phyloP scores from a whole-genome alignment of 2,888 invertebrate genomes.

The Cosmorhoe ocellata region DNA sequence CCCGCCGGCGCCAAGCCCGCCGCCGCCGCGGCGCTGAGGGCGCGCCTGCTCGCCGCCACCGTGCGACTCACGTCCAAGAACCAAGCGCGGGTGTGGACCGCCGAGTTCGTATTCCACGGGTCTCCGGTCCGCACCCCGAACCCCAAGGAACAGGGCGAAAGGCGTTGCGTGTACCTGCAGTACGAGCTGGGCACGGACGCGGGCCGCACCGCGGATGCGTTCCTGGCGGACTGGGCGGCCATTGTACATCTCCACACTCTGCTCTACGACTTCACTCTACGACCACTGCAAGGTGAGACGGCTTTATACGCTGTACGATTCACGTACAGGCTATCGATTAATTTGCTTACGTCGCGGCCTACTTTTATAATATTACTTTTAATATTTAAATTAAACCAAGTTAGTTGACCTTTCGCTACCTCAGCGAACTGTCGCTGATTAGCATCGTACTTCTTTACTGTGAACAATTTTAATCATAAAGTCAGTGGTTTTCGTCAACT shows the following conservation, averaged over 20 bases:
- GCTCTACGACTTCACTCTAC: constrained; percentile 91
- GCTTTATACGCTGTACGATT: background rate
- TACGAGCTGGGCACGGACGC: constrained; percentile 95
- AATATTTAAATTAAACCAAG: no score
- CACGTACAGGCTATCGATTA: no score
- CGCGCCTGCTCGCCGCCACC: constrained; percentile 91
- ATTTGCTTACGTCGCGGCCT: no score
- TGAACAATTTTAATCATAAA: no score
- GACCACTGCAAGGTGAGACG: constrained; percentile 86
- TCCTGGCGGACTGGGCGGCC: constrained; percentile 96
- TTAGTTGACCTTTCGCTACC: no score
- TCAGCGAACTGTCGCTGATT: no score
- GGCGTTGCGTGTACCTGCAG: constrained; percentile 94
- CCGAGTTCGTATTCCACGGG: constrained; percentile 93
- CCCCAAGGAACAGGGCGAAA: constrained; percentile 91
- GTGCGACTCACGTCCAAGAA: constrained; percentile 91
- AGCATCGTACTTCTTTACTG: no score
- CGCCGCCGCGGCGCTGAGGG: constrained; percentile 88
- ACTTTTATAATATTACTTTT: no score
- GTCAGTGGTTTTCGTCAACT: no score
- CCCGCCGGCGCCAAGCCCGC: constrained; percentile 75
- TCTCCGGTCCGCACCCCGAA: constrained; percentile 90
- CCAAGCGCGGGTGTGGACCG: constrained; percentile 91
- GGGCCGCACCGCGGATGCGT: constrained; percentile 91
- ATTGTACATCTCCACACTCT: constrained; percentile 94